Evolutionary conservation across 2,113 vertebrate genomes (phyloP).

Genomic region (Stomatorhinus ivindoensis): DNA sequence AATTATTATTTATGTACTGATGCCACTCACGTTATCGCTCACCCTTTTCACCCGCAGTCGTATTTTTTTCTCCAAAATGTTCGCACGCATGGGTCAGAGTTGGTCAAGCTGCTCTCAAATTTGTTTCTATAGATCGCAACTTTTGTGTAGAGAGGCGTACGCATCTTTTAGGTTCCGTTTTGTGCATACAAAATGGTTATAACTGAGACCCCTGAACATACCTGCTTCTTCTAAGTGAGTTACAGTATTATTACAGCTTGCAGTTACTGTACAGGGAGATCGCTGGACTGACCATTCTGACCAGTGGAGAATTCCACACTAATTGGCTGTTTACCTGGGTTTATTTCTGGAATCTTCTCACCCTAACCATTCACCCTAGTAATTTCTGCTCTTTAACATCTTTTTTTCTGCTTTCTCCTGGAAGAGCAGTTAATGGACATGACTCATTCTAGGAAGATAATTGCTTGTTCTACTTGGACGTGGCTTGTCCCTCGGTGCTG

Average conservation of each 20-base stretch:
- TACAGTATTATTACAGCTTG: neutral
- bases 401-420: conserved; percentile 8
- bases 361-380: neutral
- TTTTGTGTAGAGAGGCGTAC: no score
- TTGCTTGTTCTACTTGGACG: neutral
- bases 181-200: no score
- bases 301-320: neutral
- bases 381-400: neutral
- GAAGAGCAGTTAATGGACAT: conserved; percentile 7
- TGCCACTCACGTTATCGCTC: no score
- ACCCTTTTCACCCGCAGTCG: no score
- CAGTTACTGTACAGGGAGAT: neutral
- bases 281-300: neutral
- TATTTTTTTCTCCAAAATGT: no score
- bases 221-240: neutral
- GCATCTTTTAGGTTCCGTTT: no score
- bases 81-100: no score
- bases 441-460: neutral
- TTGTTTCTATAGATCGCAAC: no score
- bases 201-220: no score
- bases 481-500: neutral
- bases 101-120: no score
- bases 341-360: neutral
- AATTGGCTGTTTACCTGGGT: neutral
- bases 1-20: no score